Evolutionary conservation across 2,113 vertebrate genomes (phyloP).

Genomic region (Mugil cephalus): DNA sequence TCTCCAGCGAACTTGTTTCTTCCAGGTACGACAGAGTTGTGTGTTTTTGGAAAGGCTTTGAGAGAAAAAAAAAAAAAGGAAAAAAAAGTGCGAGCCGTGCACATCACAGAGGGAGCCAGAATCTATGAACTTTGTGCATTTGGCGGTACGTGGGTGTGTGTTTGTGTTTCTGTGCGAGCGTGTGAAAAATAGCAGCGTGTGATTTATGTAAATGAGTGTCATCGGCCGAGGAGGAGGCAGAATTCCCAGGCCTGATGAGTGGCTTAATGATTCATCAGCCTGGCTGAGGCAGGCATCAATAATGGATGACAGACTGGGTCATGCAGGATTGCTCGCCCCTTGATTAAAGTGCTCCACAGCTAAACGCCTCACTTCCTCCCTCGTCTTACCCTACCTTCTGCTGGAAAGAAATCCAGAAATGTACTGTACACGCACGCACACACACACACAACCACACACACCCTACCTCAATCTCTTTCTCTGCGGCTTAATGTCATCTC

Average conservation of each 20-base stretch:
- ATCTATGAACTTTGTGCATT: constrained; percentile 28
- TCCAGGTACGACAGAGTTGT: constrained; percentile 32
- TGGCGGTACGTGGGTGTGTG: constrained; percentile 38
- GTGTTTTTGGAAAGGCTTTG: constrained; percentile 16
- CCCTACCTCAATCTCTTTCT: constrained; percentile 50
- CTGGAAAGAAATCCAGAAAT: constrained; percentile 56
- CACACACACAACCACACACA: constrained; percentile 29
- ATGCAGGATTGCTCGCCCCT: constrained; percentile 80
- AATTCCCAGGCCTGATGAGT: constrained; percentile 82
- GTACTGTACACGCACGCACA: neutral
- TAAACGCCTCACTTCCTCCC: constrained; percentile 79
- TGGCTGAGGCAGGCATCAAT: constrained; percentile 82
- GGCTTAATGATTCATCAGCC: constrained; percentile 85
- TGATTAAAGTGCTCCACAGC: constrained; percentile 83
- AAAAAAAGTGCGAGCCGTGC: neutral
- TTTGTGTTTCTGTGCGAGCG: constrained; percentile 51
- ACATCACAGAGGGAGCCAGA: constrained; percentile 24
- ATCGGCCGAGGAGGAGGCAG: constrained; percentile 72
- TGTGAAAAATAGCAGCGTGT: constrained; percentile 71
- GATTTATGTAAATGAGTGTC: constrained; percentile 82
- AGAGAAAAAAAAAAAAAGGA: neutral
- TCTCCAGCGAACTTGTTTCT: constrained; percentile 13
- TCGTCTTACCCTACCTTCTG: constrained; percentile 59
- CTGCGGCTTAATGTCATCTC: constrained; percentile 73
- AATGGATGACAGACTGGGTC: constrained; percentile 83